Percentiles rank a stretch among this genome's conserved stretches.
phyloP scores from a whole-genome alignment of 2,888 invertebrate genomes.

The Cheilosia scutellata region DNA sequence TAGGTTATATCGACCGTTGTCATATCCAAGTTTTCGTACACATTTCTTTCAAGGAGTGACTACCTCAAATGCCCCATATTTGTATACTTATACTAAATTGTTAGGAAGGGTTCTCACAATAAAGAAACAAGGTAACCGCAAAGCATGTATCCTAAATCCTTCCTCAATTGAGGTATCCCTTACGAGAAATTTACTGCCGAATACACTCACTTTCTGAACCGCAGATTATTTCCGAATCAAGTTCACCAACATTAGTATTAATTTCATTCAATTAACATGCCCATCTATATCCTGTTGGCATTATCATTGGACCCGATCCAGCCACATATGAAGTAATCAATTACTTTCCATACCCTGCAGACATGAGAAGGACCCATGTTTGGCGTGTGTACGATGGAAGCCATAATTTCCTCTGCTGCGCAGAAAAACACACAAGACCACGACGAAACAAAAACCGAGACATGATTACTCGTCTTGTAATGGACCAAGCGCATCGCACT shows the following conservation, averaged over 20 bases:
- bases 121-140: conserved; percentile 37
- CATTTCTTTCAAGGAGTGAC: too few species aligned
- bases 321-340: conserved; percentile 34
- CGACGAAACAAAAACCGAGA: conserved; percentile 42
- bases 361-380: conserved; percentile 25
- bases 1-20: too few species aligned
- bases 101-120: background rate
- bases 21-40: too few species aligned
- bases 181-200: conserved; percentile 61
- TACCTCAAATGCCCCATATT: too few species aligned
- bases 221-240: conserved; percentile 72
- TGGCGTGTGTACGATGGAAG: conserved; percentile 46
- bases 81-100: background rate
- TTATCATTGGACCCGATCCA: conserved; percentile 38
- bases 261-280: conserved; percentile 73
- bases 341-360: conserved; percentile 51
- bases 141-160: conserved; percentile 13
- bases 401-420: conserved; percentile 46
- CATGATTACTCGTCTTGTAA: conserved; percentile 54
- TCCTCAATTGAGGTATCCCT: conserved; percentile 47
- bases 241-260: conserved; percentile 69
- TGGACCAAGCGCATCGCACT: conserved; percentile 36
- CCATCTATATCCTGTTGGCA: conserved; percentile 43
- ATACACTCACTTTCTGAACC: conserved; percentile 43
- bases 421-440: conserved; percentile 54